Conservation (phyloP, 1,140 invertebrate species). For the Neoseiulus cucumeris region DNA sequence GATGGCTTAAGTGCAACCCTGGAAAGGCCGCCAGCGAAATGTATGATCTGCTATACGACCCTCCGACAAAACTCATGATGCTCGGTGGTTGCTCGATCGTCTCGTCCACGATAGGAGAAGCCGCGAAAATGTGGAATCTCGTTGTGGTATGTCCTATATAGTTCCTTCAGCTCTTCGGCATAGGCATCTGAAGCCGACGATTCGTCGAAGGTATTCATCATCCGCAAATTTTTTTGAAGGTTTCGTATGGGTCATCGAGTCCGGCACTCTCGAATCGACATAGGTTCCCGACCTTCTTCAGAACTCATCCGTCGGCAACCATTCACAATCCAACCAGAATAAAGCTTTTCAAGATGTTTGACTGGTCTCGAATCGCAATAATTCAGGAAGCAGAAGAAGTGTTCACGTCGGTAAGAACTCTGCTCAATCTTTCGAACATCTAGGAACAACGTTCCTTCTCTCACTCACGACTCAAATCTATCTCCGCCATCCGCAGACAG, state of each 20-base stretch:
- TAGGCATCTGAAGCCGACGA: conserved; percentile 2
- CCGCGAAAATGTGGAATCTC: conserved; percentile 99
- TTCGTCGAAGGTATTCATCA: not conserved
- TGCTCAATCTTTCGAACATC: not conserved
- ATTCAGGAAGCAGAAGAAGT: conserved; percentile 96
- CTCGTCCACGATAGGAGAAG: conserved; percentile 96
- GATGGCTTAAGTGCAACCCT: conserved; percentile 69
- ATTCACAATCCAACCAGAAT: conserved; percentile 97
- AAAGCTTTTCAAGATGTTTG: conserved; percentile 86
- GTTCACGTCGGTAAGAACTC: conserved; percentile 72
- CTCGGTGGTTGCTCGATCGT: conserved; percentile 93
- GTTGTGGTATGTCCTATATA: conserved; percentile 61
- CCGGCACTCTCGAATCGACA: conserved; percentile 92
- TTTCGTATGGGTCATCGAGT: conserved; percentile 93
- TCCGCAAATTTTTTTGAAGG: conserved; percentile 33
- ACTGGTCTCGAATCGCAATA: conserved; percentile 89
- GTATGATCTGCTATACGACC: conserved; percentile 93
- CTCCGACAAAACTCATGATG: conserved; percentile 83
- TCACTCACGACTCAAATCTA: too few relatives aligned
- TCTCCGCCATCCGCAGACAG: conserved; percentile 44
- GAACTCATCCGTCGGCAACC: conserved; percentile 95
- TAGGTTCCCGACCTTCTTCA: conserved; percentile 89
- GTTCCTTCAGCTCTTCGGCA: not conserved
- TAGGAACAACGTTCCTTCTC: conserved; percentile 3
- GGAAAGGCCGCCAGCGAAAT: conserved; percentile 90